Evolutionary conservation across 30 jellyfish, hydroid and myxozoan genomes (phyloP), one percentile per base, ranked within the genome.

Genomic region (Pelagia noctiluca): DNA sequence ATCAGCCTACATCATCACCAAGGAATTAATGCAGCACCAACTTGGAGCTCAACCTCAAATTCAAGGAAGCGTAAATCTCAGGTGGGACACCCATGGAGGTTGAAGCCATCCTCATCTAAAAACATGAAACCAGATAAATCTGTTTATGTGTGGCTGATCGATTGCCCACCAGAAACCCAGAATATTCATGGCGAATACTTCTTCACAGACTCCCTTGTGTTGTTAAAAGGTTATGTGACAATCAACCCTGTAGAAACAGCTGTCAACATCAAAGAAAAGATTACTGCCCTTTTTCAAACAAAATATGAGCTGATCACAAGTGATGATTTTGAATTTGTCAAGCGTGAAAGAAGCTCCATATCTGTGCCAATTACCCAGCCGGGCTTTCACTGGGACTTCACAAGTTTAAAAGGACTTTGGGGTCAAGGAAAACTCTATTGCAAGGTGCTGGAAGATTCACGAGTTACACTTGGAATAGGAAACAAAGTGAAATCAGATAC

Each of bases 281-380:
- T 71, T 19, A 31, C 38, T 16, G 38, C 67, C 70, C 28, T 35
- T 18, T 71, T 71, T 47, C 16, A 11, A 33, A 71, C 35, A 35
- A 71, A 34, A 32, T 71, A 23, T 50, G 63, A 24, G 16, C 4
- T 46, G 2, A 71, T 71, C 47, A 25, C 0, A 35, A 35, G 8
- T 71, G 75, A 36, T 5, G 84, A 71, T 53, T 71, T 31, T 71
- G 73, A 38, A 24, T 71, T 23, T 35, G 84, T 71, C 18, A 71
- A 71, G 50, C 84, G 84, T 36, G 83, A 71, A 18, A 71, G 70
- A 42, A 71, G 70, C 50, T 21, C 1, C 75, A 35, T 71, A 38
- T 71, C 84, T 21, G 36, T 71, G 67, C 84, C 84, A 71, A 23
- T 71, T 71, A 50, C 70, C 22, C 70, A 71, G 22, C 46, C 67